These are phyloP conservation scores for Corythoichthys intestinalis DNA, from an alignment of 2,113 vertebrate genomes.

Conservation along the genomic window DNA sequence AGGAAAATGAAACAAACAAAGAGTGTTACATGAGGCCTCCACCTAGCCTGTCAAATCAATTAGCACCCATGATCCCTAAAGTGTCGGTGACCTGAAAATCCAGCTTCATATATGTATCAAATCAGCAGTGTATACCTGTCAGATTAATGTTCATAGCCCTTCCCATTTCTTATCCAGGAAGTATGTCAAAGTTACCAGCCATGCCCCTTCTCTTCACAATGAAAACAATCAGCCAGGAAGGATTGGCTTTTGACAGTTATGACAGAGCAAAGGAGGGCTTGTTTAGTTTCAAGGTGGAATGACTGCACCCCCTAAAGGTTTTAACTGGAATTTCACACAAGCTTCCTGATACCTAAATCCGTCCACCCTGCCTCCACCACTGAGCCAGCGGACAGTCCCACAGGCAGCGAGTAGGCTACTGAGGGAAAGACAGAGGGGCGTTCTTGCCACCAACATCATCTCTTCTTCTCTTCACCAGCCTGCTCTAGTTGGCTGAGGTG, in stretches of 20 bases:
- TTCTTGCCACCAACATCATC: constrained; percentile 62
- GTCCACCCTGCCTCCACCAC: constrained; percentile 32
- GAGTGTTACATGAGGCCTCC: constrained; percentile 20
- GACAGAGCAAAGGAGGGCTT: constrained; percentile 50
- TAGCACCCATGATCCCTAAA: constrained; percentile 51
- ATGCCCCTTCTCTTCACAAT: constrained; percentile 57
- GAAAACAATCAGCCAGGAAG: constrained; percentile 68
- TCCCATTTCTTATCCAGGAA: constrained; percentile 68
- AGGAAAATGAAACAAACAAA: not conserved
- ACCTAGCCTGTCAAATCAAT: constrained; percentile 68
- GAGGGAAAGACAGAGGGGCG: constrained; percentile 47
- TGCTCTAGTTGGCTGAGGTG: constrained; percentile 54
- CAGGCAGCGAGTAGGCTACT: constrained; percentile 14
- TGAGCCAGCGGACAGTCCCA: constrained; percentile 29
- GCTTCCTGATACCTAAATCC: constrained; percentile 16
- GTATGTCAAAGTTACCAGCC: constrained; percentile 63
- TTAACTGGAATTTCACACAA: constrained; percentile 41
- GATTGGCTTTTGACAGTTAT: constrained; percentile 65
- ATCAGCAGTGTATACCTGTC: constrained; percentile 69
- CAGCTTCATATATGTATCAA: constrained; percentile 58
- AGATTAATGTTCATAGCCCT: constrained; percentile 68
- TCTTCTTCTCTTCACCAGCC: constrained; percentile 44
- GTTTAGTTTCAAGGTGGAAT: constrained; percentile 75
- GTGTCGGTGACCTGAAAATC: constrained; percentile 57
- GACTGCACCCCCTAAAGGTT: constrained; percentile 88